These are phyloP conservation scores for Melanotaenia pygmaea DNA, from an alignment of 2,797 vertebrate species.

Conservation along the genomic window DNA sequence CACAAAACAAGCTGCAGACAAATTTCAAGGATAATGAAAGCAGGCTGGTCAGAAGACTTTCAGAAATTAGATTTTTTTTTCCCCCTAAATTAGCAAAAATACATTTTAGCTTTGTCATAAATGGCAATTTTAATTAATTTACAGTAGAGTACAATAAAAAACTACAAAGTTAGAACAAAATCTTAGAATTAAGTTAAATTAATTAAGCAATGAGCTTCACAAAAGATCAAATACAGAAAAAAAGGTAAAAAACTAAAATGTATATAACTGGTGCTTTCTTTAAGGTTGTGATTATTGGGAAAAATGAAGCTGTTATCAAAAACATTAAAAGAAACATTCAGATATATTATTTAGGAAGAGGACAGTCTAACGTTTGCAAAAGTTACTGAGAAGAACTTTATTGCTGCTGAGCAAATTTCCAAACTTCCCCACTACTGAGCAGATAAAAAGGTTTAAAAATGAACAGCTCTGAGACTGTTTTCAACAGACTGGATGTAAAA, in stretches of 20 bases:
- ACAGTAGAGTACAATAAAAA: not conserved
- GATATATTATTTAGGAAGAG: not conserved
- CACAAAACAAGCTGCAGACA: too few relatives aligned
- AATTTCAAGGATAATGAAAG: not conserved
- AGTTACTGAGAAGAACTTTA: not conserved
- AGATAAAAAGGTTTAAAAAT: conserved; percentile 12
- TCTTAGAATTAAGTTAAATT: too few relatives aligned
- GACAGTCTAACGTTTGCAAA: not conserved
- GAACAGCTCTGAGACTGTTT: conserved; percentile 5
- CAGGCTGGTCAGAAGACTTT: not conserved
- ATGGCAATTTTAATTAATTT: not conserved
- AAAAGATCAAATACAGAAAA: not conserved
- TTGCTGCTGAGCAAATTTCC: conserved; percentile 6
- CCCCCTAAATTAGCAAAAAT: not conserved
- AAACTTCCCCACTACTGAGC: not conserved
- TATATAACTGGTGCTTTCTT: not conserved
- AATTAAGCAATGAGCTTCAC: too few relatives aligned
- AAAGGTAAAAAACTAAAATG: not conserved
- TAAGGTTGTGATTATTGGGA: not conserved
- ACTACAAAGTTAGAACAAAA: not conserved
- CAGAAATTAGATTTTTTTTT: not conserved
- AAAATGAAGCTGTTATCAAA: not conserved
- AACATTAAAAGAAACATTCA: not conserved
- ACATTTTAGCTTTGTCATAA: not conserved
- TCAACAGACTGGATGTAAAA: conserved; percentile 2